Conservation (phyloP, 2,888 invertebrate species). For the Leucozona laternaria region DNA sequence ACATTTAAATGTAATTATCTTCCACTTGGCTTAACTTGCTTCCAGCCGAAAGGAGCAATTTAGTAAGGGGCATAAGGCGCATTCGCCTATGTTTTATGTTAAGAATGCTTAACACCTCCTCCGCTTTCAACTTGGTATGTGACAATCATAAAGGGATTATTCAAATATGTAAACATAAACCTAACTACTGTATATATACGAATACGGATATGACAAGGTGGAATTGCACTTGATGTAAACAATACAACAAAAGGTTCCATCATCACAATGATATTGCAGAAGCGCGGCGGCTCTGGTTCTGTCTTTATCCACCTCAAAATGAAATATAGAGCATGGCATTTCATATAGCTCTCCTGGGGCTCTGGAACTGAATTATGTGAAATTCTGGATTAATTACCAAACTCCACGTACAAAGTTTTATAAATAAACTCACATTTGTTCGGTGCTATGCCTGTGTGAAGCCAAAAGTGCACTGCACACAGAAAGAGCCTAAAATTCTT, state of each 20-base stretch:
- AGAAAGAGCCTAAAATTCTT: neutral
- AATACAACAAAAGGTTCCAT: slow-evolving; percentile 50
- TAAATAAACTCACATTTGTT: neutral
- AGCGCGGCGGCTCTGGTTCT: neutral
- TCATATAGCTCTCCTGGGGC: slow-evolving; percentile 6
- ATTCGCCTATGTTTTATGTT: slow-evolving; percentile 1
- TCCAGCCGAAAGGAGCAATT: slow-evolving; percentile 35
- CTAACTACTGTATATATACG: neutral
- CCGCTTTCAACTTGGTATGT: slow-evolving; percentile 34
- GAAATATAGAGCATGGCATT: slow-evolving; percentile 12
- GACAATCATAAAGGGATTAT: slow-evolving; percentile 62
- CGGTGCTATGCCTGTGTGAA: neutral
- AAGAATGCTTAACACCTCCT: slow-evolving; percentile 47
- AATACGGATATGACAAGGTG: neutral
- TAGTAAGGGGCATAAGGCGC: slow-evolving; percentile 4
- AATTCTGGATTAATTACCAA: slow-evolving; percentile 14
- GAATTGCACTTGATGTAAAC: slow-evolving; percentile 60
- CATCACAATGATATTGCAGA: neutral
- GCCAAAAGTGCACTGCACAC: neutral
- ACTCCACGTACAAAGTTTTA: neutral
- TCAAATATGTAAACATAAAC: slow-evolving; percentile 55
- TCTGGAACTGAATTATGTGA: neutral
- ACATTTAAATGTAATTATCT: slow-evolving; percentile 62
- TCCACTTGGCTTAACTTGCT: slow-evolving; percentile 14
- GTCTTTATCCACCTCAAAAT: neutral